phyloP scores from a whole-genome alignment of 2,888 invertebrate species.

The Temnothorax rugatulus region DNA sequence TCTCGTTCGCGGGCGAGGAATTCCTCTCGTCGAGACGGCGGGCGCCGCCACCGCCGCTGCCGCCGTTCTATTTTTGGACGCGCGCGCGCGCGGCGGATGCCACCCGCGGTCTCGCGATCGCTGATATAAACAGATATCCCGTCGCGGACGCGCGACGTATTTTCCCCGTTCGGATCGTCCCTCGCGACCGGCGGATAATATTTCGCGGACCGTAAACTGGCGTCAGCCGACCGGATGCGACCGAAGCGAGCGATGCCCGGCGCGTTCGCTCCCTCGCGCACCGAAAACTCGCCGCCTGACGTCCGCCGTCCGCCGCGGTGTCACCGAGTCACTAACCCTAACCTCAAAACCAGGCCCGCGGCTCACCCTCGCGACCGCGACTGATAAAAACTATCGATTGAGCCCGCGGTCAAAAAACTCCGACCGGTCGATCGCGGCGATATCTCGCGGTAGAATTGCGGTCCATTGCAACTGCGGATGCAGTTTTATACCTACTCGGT shows the following conservation, averaged over 20 bases:
- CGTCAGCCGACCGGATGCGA: too few relatives aligned
- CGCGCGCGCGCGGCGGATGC: constrained; percentile 48
- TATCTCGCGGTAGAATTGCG: constrained; percentile 65
- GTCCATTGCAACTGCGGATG: too few relatives aligned
- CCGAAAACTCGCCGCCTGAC: not conserved
- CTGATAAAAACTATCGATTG: constrained; percentile 82
- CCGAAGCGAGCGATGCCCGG: not conserved
- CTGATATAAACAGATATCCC: constrained; percentile 64
- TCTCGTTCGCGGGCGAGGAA: constrained; percentile 5
- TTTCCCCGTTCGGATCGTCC: not conserved
- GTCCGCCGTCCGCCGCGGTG: constrained; percentile 47
- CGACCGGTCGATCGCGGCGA: constrained; percentile 68
- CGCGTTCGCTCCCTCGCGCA: constrained; percentile 2
- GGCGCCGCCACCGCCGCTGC: constrained; percentile 27
- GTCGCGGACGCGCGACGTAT: constrained; percentile 20
- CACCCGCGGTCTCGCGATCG: constrained; percentile 50
- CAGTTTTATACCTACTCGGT: not conserved
- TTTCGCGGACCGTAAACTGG: constrained; percentile 23
- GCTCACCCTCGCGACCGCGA: constrained; percentile 66
- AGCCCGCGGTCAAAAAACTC: constrained; percentile 71
- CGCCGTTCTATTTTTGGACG: constrained; percentile 64
- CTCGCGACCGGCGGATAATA: not conserved
- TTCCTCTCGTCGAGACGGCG: constrained; percentile 23
- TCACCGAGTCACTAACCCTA: constrained; percentile 81
- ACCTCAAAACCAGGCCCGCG: constrained; percentile 77